A percentile compares a stretch with the other conserved stretches of the same genome.
Conservation (phyloP, 1,140 invertebrate genomes). For the Neodiprion virginianus region DNA sequence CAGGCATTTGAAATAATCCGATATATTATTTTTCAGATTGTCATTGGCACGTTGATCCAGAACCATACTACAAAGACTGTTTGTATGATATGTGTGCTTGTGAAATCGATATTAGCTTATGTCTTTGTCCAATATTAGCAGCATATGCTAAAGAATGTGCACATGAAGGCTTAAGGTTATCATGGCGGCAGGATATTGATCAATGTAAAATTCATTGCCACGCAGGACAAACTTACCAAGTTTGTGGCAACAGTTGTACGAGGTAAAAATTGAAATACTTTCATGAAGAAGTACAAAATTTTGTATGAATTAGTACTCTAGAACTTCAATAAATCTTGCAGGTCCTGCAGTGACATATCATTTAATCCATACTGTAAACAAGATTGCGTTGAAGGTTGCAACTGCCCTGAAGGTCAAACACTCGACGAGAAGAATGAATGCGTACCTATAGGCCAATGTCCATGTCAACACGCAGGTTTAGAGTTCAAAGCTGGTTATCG, state of each 20-base stretch:
- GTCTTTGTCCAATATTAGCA: constrained; percentile 81
- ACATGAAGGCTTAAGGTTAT: constrained; percentile 70
- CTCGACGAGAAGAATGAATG: constrained; percentile 76
- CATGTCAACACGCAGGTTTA: constrained; percentile 75
- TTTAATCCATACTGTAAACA: constrained; percentile 60
- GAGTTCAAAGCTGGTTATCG: constrained; percentile 79
- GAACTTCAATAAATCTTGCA: constrained; percentile 11
- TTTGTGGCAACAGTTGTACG: constrained; percentile 67
- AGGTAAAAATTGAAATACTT: constrained; percentile 35
- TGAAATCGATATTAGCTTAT: constrained; percentile 67
- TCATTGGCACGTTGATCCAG: constrained; percentile 79
- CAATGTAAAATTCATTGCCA: constrained; percentile 82
- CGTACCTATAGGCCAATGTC: constrained; percentile 77
- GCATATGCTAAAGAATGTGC: constrained; percentile 84
- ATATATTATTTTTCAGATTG: constrained; percentile 67
- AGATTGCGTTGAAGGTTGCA: constrained; percentile 86
- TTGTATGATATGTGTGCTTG: constrained; percentile 89
- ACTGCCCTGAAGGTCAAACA: constrained; percentile 80
- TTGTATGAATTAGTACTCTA: neutral
- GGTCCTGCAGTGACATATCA: constrained; percentile 45
- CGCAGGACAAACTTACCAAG: constrained; percentile 78
- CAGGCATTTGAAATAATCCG: constrained; percentile 21
- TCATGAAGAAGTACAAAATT: neutral
- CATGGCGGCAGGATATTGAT: constrained; percentile 78
- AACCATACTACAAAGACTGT: constrained; percentile 80